Percentiles rank a stretch among this genome's conserved stretches.
phyloP scores from a whole-genome alignment of 53 echinoderm and acorn worm genomes.

The Mesocentrotus franciscanus region DNA sequence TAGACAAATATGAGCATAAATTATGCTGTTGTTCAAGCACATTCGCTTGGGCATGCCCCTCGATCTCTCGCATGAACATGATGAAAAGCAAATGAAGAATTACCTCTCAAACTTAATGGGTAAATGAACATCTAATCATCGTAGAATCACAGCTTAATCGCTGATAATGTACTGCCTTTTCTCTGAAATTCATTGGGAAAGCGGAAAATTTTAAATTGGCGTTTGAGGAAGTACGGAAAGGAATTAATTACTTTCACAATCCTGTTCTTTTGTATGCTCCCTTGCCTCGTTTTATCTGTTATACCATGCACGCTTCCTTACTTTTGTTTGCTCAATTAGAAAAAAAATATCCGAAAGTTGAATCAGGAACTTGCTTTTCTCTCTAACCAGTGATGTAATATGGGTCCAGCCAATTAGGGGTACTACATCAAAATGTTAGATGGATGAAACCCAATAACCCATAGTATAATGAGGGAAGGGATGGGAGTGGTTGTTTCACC shows the following conservation, averaged over 20 bases:
- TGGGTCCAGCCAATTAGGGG: too few relatives aligned
- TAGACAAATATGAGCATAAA: too few relatives aligned
- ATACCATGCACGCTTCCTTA: not conserved
- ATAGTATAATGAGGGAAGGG: too few relatives aligned
- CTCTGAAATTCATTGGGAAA: not conserved
- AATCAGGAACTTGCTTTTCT: not conserved
- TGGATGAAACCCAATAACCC: too few relatives aligned
- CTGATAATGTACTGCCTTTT: not conserved
- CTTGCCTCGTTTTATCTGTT: not conserved
- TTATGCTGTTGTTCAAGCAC: too few relatives aligned
- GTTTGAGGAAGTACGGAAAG: slow-evolving; percentile 21
- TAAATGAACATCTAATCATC: not conserved
- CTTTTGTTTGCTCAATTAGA: not conserved
- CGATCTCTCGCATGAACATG: too few relatives aligned
- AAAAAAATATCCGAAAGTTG: not conserved
- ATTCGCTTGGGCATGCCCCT: too few relatives aligned
- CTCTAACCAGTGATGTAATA: not conserved
- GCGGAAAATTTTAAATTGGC: not conserved
- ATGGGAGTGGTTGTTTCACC: too few relatives aligned
- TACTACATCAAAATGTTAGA: too few relatives aligned
- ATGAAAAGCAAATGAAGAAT: too few relatives aligned
- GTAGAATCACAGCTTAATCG: not conserved
- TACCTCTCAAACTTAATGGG: too few relatives aligned
- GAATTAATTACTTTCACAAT: slow-evolving; percentile 7
- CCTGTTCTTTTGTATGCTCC: not conserved